Evolutionary conservation across 2,888 invertebrate genomes (phyloP).

Genomic region (Drosophila formosana): DNA sequence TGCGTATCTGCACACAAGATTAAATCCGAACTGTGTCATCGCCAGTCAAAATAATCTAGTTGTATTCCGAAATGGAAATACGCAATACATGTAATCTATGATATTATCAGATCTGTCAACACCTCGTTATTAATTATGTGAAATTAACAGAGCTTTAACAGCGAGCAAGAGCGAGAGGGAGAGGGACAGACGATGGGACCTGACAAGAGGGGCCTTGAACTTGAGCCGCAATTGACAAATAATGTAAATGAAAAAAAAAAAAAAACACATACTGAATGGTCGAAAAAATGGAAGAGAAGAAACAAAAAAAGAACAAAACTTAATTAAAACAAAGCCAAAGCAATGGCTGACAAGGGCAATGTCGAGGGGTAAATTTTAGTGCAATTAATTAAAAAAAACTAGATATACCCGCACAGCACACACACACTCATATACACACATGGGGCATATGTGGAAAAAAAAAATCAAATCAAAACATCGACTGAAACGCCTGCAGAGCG

Average conservation of each 20-base stretch:
- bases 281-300: constrained; percentile 17
- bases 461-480: constrained; percentile 23
- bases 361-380: constrained; percentile 62
- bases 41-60: not conserved
- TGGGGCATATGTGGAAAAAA: constrained; percentile 21
- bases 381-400: constrained; percentile 77
- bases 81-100: not conserved
- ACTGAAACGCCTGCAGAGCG: constrained; percentile 1
- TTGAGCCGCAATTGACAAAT: constrained; percentile 62
- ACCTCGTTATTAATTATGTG: constrained; percentile 11
- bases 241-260: constrained; percentile 62
- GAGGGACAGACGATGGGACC: not conserved
- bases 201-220: constrained; percentile 60
- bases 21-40: not conserved
- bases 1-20: not conserved
- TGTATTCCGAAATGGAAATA: not conserved
- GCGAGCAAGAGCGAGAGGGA: not conserved
- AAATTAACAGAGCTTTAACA: constrained; percentile 2
- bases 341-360: constrained; percentile 32
- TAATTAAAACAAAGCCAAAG: constrained; percentile 52
- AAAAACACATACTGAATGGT: constrained; percentile 8
- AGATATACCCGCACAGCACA: constrained; percentile 42
- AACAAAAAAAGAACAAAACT: constrained; percentile 23
- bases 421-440: constrained; percentile 11
- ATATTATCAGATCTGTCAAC: constrained; percentile 1